These are phyloP conservation scores for Albula glossodonta DNA, from an alignment of 2,113 vertebrate genomes.

Conservation along the genomic window DNA sequence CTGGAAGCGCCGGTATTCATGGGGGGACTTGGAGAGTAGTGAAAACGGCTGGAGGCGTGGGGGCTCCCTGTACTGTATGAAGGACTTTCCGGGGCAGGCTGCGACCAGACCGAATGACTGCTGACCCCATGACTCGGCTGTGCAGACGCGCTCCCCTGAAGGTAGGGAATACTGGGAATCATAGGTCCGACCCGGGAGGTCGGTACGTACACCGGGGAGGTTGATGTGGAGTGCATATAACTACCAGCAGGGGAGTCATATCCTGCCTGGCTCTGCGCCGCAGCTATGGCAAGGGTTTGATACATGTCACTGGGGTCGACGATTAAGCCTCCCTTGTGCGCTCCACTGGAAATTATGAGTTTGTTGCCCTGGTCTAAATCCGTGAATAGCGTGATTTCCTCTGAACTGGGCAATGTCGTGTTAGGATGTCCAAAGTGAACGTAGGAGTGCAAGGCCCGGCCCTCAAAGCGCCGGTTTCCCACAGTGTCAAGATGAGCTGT, in stretches of 20 bases:
- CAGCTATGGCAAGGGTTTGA: slow-evolving; percentile 89
- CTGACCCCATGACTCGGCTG: slow-evolving; percentile 82
- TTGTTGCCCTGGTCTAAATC: slow-evolving; percentile 93
- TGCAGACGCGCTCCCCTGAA: slow-evolving; percentile 76
- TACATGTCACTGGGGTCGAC: slow-evolving; percentile 94
- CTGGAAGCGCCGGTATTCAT: slow-evolving; percentile 80
- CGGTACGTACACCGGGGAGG: slow-evolving; percentile 94
- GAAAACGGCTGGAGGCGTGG: slow-evolving; percentile 83
- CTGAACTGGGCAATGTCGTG: slow-evolving; percentile 72
- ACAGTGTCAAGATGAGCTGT: slow-evolving; percentile 66
- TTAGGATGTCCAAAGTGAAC: slow-evolving; percentile 77
- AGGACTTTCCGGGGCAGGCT: slow-evolving; percentile 78
- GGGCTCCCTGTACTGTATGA: slow-evolving; percentile 78
- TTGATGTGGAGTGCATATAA: slow-evolving; percentile 87
- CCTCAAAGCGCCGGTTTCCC: slow-evolving; percentile 68
- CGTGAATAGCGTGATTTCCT: slow-evolving; percentile 90
- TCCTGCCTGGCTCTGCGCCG: slow-evolving; percentile 81
- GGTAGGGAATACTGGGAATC: slow-evolving; percentile 88
- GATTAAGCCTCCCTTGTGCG: slow-evolving; percentile 76
- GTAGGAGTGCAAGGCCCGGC: slow-evolving; percentile 76
- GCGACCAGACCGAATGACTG: slow-evolving; percentile 74
- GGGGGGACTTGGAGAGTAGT: slow-evolving; percentile 88
- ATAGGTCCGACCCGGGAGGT: slow-evolving; percentile 90
- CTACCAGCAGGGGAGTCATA: slow-evolving; percentile 84
- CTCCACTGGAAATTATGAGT: slow-evolving; percentile 84